Evolutionary conservation across 2,113 vertebrate species (phyloP).

Genomic region (Apodemus sylvaticus): DNA sequence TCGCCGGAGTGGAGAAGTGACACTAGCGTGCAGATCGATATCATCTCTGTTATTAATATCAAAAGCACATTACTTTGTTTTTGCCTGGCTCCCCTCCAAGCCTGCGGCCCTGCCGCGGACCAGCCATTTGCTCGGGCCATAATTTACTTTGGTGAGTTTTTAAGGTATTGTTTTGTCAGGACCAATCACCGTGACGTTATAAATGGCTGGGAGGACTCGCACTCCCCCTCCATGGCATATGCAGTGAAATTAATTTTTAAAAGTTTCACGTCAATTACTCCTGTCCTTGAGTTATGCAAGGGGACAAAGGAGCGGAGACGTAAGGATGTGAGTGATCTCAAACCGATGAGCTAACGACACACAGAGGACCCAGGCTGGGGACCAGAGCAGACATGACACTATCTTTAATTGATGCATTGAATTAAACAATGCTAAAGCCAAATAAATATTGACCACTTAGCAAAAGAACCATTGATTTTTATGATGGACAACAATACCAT

Average conservation of each 20-base stretch:
- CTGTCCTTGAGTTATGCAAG: conserved; percentile 96
- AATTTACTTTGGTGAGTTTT: conserved; percentile 99
- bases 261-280: conserved; percentile 97
- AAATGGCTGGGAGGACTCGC: conserved; percentile 94
- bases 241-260: conserved; percentile 97
- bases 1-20: conserved; percentile 88
- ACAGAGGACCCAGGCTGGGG: conserved; percentile 90
- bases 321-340: conserved; percentile 89
- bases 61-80: conserved; percentile 99
- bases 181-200: conserved; percentile 99
- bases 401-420: conserved; percentile 97
- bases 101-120: conserved; percentile 83
- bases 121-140: conserved; percentile 96
- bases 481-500: conserved; percentile 90
- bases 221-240: conserved; percentile 90
- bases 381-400: conserved; percentile 94
- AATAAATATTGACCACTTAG: conserved; percentile 99
- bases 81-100: conserved; percentile 93
- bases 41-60: conserved; percentile 99
- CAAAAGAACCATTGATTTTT: conserved; percentile 96
- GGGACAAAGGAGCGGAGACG: conserved; percentile 88
- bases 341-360: conserved; percentile 95
- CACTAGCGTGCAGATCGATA: conserved; percentile 95
- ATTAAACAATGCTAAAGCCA: conserved; percentile 94
- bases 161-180: conserved; percentile 99